Evolutionary conservation across 2,797 vertebrate species (phyloP).

Genomic region (Otolemur crassicaudatus): DNA sequence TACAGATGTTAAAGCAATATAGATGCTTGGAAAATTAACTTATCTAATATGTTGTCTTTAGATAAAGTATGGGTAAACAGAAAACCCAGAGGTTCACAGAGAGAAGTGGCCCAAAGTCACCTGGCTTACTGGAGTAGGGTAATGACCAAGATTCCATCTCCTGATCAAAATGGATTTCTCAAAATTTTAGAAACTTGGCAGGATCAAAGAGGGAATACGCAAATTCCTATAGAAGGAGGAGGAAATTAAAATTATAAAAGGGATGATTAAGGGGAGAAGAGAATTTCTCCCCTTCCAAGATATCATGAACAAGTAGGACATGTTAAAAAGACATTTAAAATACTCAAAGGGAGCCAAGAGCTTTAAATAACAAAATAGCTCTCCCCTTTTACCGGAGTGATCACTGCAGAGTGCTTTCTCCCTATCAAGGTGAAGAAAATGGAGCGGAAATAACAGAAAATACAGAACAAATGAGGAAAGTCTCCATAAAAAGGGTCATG

Average conservation of each 20-base stretch:
- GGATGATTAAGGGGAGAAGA: conserved; percentile 34
- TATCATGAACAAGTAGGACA: conserved; percentile 59
- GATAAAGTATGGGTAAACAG: neutral
- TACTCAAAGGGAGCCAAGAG: conserved; percentile 51
- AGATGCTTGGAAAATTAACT: neutral
- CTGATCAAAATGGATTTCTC: conserved; percentile 43
- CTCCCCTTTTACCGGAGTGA: conserved; percentile 25
- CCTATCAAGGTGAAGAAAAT: conserved; percentile 35
- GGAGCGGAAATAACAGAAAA: conserved; percentile 57
- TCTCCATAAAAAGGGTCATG: neutral
- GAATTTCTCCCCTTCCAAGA: conserved; percentile 60
- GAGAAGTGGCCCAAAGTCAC: neutral
- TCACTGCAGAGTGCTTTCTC: neutral
- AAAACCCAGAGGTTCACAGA: neutral
- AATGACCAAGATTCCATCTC: conserved; percentile 28
- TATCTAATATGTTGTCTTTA: neutral
- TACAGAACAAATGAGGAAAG: conserved; percentile 3
- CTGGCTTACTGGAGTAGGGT: neutral
- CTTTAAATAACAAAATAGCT: conserved; percentile 67
- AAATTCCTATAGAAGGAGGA: conserved; percentile 62
- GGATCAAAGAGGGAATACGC: conserved; percentile 45
- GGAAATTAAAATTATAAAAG: conserved; percentile 74
- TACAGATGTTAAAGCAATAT: neutral
- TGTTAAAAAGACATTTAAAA: conserved; percentile 55
- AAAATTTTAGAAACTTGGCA: conserved; percentile 60